Evolutionary conservation across 1,140 invertebrate genomes (phyloP), one percentile per base, ranked within the genome.

Genomic region (Lordiphosa stackelbergi): DNA sequence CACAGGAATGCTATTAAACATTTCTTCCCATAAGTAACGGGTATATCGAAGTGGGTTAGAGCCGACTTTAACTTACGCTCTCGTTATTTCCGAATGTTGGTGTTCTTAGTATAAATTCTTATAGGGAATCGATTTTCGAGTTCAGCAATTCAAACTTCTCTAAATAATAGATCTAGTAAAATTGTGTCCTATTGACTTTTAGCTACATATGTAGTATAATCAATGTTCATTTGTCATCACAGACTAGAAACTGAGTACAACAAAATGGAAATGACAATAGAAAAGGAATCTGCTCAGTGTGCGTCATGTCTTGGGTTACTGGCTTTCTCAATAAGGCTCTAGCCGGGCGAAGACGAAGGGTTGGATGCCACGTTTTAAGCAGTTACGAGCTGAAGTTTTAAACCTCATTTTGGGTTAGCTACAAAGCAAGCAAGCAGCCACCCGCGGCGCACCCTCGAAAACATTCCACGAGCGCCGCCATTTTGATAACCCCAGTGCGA

Each of bases 271-370:
- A 8, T 8, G 6, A 31, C 28, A 31, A 8, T 31, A 3, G 7
- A 8, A 31, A 31, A 31, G 6, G 7, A 7, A 7, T 5, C 28
- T 46, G n/a, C 11, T 12, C 43, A 46, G 11, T 46, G 43, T 46
- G 11, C 24, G 24, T 12, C 11, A 11, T 24, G 43, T 13, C 43
- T 46, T 46, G 24, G 24, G 43, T 46, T 46, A 24, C 24, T 46
- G 43, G 24, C 43, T 46, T 46, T 46, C 43, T 46, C 43, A 46
- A 46, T 31, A 46, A 46, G 31, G 28, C n/a, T 46, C 11, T 46
- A 46, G 24, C 24, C 43, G 31, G 43, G 43, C 43, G 43, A 46
- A 46, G 24, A 34, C 11, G 11, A 13, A 28, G 42, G 43, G 43
- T 46, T 42, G 40, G 40, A 19, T 46, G 43, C 43, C 24, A 46